Evolutionary conservation across 53 echinoderm and acorn worm genomes (phyloP), one percentile per base, ranked within the genome.

Genomic region (Glandiceps talaboti): DNA sequence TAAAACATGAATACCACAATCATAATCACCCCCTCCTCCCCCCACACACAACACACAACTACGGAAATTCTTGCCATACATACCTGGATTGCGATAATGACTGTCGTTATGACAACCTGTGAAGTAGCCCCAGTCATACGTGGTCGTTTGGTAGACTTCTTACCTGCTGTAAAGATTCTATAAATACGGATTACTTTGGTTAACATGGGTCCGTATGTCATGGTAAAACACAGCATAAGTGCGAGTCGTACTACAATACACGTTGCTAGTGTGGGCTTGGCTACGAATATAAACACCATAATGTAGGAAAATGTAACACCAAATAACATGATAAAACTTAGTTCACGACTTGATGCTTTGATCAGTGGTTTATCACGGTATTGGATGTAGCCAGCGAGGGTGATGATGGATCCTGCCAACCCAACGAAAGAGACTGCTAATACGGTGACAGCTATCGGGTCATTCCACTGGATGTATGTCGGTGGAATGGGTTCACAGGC

Each of bases 161-260:
- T 87, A 1, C 87, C 87, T 0, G 87, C 87, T 26, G 76, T 75
- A 33, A 87, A 87, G 80, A 87, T 87, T 29, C 87, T 32, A 83
- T 79, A 87, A 20, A 87, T 87, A 28, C 87, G 80, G 33, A 77
- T 81, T 14, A 86, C 86, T 73, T 86, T 86, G 28, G 82, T 77
- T 33, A 86, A 64, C 12, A 82, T 86, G 14, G 86, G 86, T 30
- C 77, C 86, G 31, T 82, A 77, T n/a, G 74, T 86, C 77, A 86
- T 31, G n/a, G 82, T 74, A 29, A 86, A 82, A 76, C 82, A 80
- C 25, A 86, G 28, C 26, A 82, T 32, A 1, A 86, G 30, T 29
- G 80, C 0, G 27, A 79, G 73, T 75, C 83, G 80, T 25, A 79
- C 79, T 0, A 79, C 72, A n/a, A 75, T 32, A 31, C 87, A 87